Conservation (phyloP, 53 echinoderm and acorn worm genomes). For the Echinarachnius parma region DNA sequence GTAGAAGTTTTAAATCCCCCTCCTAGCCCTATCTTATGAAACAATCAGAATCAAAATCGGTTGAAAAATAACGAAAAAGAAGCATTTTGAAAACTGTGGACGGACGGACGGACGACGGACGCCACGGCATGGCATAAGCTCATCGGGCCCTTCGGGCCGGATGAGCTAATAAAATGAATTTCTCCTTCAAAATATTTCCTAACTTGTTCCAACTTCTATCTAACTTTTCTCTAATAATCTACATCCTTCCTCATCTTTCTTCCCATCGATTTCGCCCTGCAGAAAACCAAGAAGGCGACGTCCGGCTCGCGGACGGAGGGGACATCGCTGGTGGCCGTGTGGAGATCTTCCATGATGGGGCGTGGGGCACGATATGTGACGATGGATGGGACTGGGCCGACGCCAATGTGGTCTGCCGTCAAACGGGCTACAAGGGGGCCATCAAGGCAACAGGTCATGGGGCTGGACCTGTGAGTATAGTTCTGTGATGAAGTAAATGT, state of each 20-base stretch:
- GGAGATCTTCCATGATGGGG: slow-evolving; percentile 21
- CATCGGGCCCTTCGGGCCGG: no score
- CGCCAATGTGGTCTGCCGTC: slow-evolving; percentile 21
- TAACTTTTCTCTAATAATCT: not conserved
- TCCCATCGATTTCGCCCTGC: not conserved
- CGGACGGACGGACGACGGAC: no score
- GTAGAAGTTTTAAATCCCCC: no score
- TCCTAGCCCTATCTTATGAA: no score
- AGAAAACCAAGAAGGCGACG: slow-evolving; percentile 20
- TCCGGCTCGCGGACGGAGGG: slow-evolving; percentile 24
- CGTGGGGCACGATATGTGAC: slow-evolving; percentile 29
- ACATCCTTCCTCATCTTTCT: not conserved
- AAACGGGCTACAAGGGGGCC: slow-evolving; percentile 19
- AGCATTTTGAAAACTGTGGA: no score
- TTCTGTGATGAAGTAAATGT: no score
- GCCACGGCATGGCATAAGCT: no score
- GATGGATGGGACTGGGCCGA: slow-evolving; percentile 35
- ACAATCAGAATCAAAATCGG: no score
- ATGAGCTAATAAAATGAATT: no score
- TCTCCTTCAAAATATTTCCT: not conserved
- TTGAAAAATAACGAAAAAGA: no score
- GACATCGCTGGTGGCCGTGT: slow-evolving; percentile 21
- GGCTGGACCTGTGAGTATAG: not conserved
- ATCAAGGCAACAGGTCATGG: slow-evolving; percentile 11
- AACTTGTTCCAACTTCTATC: not conserved